Percentiles rank a stretch among this genome's conserved stretches.
Evolutionary conservation across 2,888 invertebrate species (phyloP).

Genomic region (Nowickia ferox): DNA sequence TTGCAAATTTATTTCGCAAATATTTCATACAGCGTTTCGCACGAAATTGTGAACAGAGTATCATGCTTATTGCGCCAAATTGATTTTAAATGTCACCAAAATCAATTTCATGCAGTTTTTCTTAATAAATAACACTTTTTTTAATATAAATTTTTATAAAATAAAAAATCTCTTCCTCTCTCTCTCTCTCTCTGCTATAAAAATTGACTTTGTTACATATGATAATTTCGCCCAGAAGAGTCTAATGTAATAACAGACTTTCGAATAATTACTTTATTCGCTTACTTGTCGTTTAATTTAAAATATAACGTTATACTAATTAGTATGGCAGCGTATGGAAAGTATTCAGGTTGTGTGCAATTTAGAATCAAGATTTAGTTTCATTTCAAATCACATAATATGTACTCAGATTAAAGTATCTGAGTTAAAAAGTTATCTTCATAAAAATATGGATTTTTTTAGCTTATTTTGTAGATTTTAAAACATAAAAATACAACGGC

Average conservation of each 20-base stretch:
- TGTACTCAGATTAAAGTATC: constrained; percentile 8
- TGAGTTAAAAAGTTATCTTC: background rate
- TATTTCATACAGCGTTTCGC: too few species aligned
- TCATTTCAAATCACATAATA: constrained; percentile 5
- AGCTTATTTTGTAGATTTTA: constrained; percentile 15
- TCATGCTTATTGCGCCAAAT: too few species aligned
- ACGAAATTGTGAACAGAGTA: too few species aligned
- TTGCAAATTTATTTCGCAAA: too few species aligned
- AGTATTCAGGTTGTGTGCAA: background rate
- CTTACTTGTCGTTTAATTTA: constrained; percentile 29
- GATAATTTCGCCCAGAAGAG: background rate
- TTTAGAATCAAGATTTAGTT: constrained; percentile 14
- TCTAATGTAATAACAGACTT: background rate
- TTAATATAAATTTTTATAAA: too few species aligned
- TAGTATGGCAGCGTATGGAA: constrained; percentile 14
- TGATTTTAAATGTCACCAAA: too few species aligned
- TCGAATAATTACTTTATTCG: background rate
- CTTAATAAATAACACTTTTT: too few species aligned
- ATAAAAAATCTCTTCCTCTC: too few species aligned
- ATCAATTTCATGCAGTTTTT: too few species aligned
- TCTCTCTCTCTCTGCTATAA: too few species aligned
- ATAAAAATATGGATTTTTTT: background rate
- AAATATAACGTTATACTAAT: constrained; percentile 51
- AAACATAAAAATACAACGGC: constrained; percentile 32
- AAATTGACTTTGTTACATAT: background rate